Base-by-base conservation (phyloP, 2,888 invertebrate genomes). In the Sminthurinus aureus region DNA sequence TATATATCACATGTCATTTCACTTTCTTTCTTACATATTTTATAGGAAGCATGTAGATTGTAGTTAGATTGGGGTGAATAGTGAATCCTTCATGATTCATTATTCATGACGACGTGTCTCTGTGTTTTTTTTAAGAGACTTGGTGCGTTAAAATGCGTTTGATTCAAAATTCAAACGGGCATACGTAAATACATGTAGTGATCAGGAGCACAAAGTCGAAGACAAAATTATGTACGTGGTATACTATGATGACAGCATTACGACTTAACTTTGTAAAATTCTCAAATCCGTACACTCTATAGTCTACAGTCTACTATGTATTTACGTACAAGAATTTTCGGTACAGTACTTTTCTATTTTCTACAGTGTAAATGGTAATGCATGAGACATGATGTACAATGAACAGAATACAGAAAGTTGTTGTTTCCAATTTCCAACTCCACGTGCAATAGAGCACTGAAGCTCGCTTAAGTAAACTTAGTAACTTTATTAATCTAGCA, bases 311-410 rank as follows among this genome's bases (percentile, higher is more conserved):
- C 38, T 38, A 38, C 6, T 38, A 38, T 38, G 38, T 38, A 38
- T 38, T 38, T 38, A 38, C 38, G 38, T 38, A 38, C 38, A 38
- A 38, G 1, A 38, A n/a, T n/a, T n/a, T n/a, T n/a, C n/a, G n/a
- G n/a, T n/a, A n/a, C 58, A 58, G 15, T n/a, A 64, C 64, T 64
- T n/a, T 64, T n/a, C 64, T 64, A 64, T 64, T 64, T 64, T 64
- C 15, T n/a, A 18, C 38, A 38, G 38, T 38, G 15, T 58, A 9
- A 58, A 58, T 15, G 15, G 58, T 58, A 9, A 15, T 58, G 9
- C 58, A 9, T 58, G 58, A 12, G n/a, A 58, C 58, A 58, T 15
- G 9, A 15, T 58, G 58, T 15, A 58, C 58, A 58, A 58, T 58
- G 15, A 12, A 64, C 15, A 64, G n/a, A 64, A 64, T 64, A 64